Conservation (phyloP, 2,888 invertebrate species). For the Brenthis daphne region DNA sequence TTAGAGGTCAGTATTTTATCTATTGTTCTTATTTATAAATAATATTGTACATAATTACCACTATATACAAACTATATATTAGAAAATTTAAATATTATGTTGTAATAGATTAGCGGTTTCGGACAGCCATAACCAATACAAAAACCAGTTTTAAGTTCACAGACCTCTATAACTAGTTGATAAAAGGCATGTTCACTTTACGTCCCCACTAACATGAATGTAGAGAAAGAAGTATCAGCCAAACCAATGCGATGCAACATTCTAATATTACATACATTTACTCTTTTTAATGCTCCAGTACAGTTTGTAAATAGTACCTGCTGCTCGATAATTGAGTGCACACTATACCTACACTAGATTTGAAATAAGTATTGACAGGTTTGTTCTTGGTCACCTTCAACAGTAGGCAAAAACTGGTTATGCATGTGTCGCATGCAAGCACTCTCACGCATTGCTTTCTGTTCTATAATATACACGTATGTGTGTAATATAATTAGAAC, state of each 20-base stretch:
- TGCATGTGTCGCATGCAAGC: not conserved
- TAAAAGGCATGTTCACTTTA: not conserved
- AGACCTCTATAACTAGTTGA: conserved; percentile 9
- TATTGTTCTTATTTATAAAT: too few relatives aligned
- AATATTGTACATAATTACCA: too few relatives aligned
- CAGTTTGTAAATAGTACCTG: not conserved
- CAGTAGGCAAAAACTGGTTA: not conserved
- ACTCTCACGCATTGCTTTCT: not conserved
- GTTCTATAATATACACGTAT: not conserved
- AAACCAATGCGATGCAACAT: too few relatives aligned
- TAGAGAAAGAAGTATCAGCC: too few relatives aligned
- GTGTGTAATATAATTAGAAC: too few relatives aligned
- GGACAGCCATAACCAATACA: not conserved
- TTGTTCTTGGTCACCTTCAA: conserved; percentile 4
- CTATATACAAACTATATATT: too few relatives aligned
- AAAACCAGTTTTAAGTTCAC: conserved; percentile 9
- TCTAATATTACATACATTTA: too few relatives aligned
- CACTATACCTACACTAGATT: not conserved
- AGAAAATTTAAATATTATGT: too few relatives aligned
- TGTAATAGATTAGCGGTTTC: not conserved
- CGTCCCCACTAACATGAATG: not conserved
- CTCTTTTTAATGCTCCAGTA: too few relatives aligned
- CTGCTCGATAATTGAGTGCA: not conserved
- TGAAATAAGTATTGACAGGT: not conserved
- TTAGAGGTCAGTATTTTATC: too few relatives aligned